Base-by-base conservation (phyloP, 1,140 invertebrate species). In the Xylocopa sonorina region DNA sequence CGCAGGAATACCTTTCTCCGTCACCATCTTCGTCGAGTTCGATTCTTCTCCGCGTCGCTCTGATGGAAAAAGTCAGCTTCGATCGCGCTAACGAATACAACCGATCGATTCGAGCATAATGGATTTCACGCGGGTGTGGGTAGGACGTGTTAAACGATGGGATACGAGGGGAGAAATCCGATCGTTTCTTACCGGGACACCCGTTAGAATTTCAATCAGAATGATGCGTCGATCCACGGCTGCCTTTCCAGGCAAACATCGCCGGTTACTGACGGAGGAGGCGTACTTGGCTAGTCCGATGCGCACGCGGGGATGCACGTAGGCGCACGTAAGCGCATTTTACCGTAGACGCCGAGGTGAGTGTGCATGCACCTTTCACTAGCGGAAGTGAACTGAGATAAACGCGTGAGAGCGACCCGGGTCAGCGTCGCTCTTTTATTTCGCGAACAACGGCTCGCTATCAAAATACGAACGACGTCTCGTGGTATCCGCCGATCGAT, bases 361-460 rank as follows among this genome's bases (percentile, higher is more conserved):
- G 78, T 71, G 81, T 82, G 68, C 82, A 81, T 86, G 83, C 83
- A 90, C 91, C 91, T 92, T 92, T 92, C 91, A 92, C 91, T 91
- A 89, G 88, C 90, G 91, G 91, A 92, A 91, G 91, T 91, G 87
- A 90, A 85, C 83, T 86, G 84, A 91, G 84, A 80, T 80, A 88
- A 83, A 85, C 81, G 84, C 85, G 87, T 88, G 88, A 88, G 90
- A 91, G 87, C 88, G 87, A 89, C 82, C 87, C 81, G 81, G 90
- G 88, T 91, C 91, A 89, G 90, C 86, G 81, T 80, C 69, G 46
- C 53, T 85, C 66, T 69, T 67, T 64, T 60, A 55, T 66, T 48
- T 48, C 34, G 21, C 27, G 38, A 41, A 14, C 57, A 21, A 9
- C 32, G 34, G 55, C 32, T 16, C 41, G 34, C 16, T 55, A 63